These are phyloP conservation scores for Lasioglossum pauxillum DNA, from an alignment of 2,888 invertebrate genomes.

Conservation along the genomic window DNA sequence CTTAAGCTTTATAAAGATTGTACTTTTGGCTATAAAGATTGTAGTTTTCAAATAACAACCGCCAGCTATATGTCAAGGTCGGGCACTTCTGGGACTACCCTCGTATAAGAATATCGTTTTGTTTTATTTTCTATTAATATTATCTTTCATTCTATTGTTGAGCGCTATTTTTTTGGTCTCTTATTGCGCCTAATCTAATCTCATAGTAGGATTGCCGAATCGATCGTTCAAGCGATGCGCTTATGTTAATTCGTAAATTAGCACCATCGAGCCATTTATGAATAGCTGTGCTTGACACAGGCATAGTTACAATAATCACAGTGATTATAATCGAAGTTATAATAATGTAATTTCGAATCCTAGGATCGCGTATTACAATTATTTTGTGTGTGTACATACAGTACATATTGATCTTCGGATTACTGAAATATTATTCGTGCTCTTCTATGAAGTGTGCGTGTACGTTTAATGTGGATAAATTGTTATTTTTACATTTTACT, in stretches of 20 bases:
- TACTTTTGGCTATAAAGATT: too few relatives aligned
- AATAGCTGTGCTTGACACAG: background rate
- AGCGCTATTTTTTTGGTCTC: too few relatives aligned
- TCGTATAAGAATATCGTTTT: too few relatives aligned
- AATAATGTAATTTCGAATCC: background rate
- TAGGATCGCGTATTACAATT: background rate
- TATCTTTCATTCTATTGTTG: too few relatives aligned
- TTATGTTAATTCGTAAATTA: background rate
- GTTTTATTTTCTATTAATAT: too few relatives aligned
- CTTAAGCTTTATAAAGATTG: too few relatives aligned
- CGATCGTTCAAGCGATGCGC: background rate
- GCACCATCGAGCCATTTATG: background rate
- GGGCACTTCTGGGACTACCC: too few relatives aligned
- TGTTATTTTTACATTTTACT: too few relatives aligned
- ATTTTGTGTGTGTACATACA: background rate
- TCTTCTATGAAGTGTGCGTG: background rate
- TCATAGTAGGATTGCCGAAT: background rate
- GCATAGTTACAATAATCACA: background rate
- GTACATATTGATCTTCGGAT: background rate
- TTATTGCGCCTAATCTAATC: background rate
- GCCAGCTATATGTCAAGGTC: too few relatives aligned
- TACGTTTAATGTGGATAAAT: too few relatives aligned
- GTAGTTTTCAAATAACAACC: too few relatives aligned
- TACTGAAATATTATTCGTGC: background rate
- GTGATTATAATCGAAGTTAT: background rate